Percentiles rank a stretch among this genome's conserved stretches.
phyloP scores from a whole-genome alignment of 2,888 invertebrate species.

The Rotaria magnacalcarata region DNA sequence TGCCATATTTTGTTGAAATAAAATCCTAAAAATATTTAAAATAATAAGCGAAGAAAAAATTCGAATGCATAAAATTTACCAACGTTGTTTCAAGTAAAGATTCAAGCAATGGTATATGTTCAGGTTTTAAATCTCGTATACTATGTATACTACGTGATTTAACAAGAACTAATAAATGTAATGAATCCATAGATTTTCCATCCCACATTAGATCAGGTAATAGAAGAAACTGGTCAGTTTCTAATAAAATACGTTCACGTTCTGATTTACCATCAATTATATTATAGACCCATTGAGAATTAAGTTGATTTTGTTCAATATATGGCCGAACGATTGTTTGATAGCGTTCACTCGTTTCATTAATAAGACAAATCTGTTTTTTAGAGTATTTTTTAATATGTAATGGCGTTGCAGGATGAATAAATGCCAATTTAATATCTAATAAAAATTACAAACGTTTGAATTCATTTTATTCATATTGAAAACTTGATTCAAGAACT shows the following conservation, averaged over 20 bases:
- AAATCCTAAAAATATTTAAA: background rate
- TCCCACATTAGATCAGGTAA: constrained; percentile 95
- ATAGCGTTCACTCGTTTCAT: background rate
- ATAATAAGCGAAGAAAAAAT: background rate
- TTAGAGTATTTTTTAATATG: constrained; percentile 28
- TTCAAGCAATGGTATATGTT: constrained; percentile 75
- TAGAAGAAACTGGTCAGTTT: constrained; percentile 78
- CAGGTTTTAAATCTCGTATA: constrained; percentile 73
- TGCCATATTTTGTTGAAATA: background rate
- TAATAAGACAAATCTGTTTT: background rate
- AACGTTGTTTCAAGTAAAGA: constrained; percentile 74
- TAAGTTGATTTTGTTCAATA: constrained; percentile 30
- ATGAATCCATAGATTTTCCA: constrained; percentile 69
- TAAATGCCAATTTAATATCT: constrained; percentile 27
- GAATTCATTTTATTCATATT: no score
- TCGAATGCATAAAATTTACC: constrained; percentile 61
- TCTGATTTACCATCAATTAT: constrained; percentile 86
- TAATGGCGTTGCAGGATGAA: background rate
- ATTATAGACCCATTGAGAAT: constrained; percentile 86
- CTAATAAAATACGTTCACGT: constrained; percentile 76
- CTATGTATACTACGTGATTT: constrained; percentile 72
- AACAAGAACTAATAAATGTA: constrained; percentile 79
- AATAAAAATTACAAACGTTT: background rate
- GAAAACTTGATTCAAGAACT: no score
- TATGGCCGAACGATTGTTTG: background rate